Conservation (phyloP, 2,797 vertebrate species). For the Melopsittacus undulatus region DNA sequence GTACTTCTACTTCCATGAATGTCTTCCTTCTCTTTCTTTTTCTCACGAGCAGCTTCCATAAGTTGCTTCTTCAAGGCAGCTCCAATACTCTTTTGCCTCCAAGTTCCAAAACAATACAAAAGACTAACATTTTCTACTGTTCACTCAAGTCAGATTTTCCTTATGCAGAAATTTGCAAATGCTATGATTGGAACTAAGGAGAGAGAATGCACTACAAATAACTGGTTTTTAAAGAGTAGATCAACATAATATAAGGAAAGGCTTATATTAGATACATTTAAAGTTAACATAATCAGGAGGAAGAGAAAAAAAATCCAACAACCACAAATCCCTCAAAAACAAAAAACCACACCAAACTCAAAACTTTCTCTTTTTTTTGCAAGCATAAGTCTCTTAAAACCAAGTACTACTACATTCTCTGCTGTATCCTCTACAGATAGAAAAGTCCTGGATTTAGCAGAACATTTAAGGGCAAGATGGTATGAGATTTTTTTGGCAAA, state of each 20-base stretch:
- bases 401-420: neutral
- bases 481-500: neutral
- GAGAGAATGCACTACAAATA: neutral
- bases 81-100: neutral
- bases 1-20: neutral
- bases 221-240: neutral
- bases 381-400: neutral
- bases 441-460: neutral
- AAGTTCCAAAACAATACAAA: neutral
- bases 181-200: neutral
- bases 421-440: neutral
- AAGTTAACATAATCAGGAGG: neutral
- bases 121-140: neutral
- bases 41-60: neutral
- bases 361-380: neutral
- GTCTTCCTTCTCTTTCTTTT: neutral
- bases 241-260: neutral
- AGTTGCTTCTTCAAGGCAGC: neutral
- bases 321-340: neutral
- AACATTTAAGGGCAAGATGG: neutral
- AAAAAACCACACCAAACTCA: neutral
- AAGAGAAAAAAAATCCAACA: fast-evolving
- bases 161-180: neutral
- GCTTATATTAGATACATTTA: neutral
- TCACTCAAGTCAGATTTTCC: neutral